A percentile compares a stretch with the other conserved stretches of the same genome.
phyloP scores from a whole-genome alignment of 2,888 invertebrate species.

The Coelopa pilipes region DNA sequence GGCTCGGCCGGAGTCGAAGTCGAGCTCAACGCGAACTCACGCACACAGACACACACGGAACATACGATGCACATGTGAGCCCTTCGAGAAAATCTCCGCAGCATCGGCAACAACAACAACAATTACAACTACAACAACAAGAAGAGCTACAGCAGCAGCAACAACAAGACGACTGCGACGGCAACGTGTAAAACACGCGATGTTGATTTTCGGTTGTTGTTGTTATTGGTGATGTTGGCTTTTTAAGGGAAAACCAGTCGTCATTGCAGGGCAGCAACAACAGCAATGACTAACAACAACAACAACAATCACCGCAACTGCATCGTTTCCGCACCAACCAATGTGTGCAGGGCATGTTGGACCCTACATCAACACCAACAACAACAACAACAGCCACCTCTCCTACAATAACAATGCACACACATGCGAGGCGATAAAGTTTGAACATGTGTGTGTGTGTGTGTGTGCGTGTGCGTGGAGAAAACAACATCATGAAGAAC shows the following conservation, averaged over 20 bases:
- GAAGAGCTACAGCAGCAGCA: too few relatives aligned
- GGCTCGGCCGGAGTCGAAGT: too few relatives aligned
- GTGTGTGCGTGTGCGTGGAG: too few relatives aligned
- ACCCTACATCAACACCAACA: constrained; percentile 15
- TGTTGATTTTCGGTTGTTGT: constrained; percentile 12
- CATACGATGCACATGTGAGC: not conserved
- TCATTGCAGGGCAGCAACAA: not conserved
- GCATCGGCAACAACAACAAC: constrained; percentile 21
- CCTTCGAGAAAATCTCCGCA: not conserved
- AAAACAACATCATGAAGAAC: not conserved
- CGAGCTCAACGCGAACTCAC: constrained; percentile 11
- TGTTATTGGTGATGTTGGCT: not conserved
- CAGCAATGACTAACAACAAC: not conserved
- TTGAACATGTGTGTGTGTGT: not conserved
- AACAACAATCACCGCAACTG: too few relatives aligned
- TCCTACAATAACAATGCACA: too few relatives aligned
- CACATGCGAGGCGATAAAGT: too few relatives aligned
- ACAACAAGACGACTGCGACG: not conserved
- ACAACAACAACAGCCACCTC: constrained; percentile 15
- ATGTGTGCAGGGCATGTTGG: constrained; percentile 19
- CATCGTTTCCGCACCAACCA: too few relatives aligned
- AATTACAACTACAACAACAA: constrained; percentile 10
- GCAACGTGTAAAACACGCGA: constrained; percentile 8
- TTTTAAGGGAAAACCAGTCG: constrained; percentile 22
- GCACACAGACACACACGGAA: constrained; percentile 11